Base-by-base conservation (phyloP, 2,888 invertebrate genomes). In the Cataglyphis cursor region DNA sequence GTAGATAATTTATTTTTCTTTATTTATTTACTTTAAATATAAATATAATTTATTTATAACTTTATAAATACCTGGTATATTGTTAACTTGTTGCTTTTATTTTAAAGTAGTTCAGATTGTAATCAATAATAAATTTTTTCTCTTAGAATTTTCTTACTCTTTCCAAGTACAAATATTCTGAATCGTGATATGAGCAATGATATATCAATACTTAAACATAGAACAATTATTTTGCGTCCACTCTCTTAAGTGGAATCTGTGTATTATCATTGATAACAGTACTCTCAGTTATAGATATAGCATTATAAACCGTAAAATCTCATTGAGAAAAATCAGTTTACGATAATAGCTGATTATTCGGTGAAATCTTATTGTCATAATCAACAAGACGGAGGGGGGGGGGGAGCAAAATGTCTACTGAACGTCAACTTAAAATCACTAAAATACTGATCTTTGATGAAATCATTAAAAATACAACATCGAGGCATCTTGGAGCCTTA, bases 41-140 rank as follows among this genome's bases (percentile, higher is more conserved):
- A 15, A 12, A 21, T 5, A n/a, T 18, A 15, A 8, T 18, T 31
- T 31, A 31, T 31, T 31, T 31, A 31, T 31, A 31, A 28, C 6
- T n/a, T 21, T 24, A 24, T 35, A 24, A 51, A 15, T 66, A 54
- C 38, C 24, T 24, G 0, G 54, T 76, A 48, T 51, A 35, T 61
- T n/a, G 3, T 73, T 38, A 44, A 9, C 18, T 61, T 48, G 24
- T 62, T 6, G 28, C 1, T n/a, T 65, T 44, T 65, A 65, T 65
- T 65, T 51, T 64, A 1, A 64, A 24, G 0, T 24, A 24, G 0
- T 10, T 64, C 15, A 44, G 5, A 5, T 15, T 6, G 3, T 48
- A 74, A 74, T 75, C 48, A 35, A 75, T 73, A 72, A 3, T 18
- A 10, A 24, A 24, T 35, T 72, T 6, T 57, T 44, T 15, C n/a